phyloP scores from a whole-genome alignment of 2,113 vertebrate genomes.

The Peucedramus taeniatus region DNA sequence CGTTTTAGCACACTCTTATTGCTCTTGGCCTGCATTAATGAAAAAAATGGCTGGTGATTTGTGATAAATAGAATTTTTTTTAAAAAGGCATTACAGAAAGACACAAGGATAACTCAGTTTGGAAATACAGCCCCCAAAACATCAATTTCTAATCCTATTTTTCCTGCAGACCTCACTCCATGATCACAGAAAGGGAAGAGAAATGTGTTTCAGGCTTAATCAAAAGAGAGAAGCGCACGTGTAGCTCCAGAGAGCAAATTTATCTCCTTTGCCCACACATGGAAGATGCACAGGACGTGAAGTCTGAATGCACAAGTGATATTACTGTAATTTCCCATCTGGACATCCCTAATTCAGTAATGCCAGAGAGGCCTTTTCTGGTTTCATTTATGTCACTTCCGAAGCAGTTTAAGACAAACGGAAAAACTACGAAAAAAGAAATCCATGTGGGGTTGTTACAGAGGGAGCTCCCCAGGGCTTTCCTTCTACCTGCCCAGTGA shows the following conservation, averaged over 20 bases:
- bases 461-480: neutral
- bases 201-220: neutral
- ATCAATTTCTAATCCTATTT: neutral
- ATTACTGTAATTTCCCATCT: slow-evolving; percentile 26
- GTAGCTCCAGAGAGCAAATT: neutral
- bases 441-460: neutral
- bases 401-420: slow-evolving; percentile 17
- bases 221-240: neutral
- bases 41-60: neutral
- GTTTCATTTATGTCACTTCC: slow-evolving; percentile 30
- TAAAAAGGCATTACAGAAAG: neutral
- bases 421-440: neutral
- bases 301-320: neutral
- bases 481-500: neutral
- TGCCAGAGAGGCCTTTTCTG: slow-evolving; percentile 12
- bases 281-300: neutral
- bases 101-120: neutral
- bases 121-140: neutral
- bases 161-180: neutral
- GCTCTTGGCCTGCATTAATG: neutral
- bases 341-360: slow-evolving; percentile 19
- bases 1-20: neutral
- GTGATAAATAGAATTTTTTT: neutral
- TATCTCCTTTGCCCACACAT: slow-evolving; percentile 18
- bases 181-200: neutral